Evolutionary conservation across 2,113 vertebrate species (phyloP).

Genomic region (Seriola aureovittata): DNA sequence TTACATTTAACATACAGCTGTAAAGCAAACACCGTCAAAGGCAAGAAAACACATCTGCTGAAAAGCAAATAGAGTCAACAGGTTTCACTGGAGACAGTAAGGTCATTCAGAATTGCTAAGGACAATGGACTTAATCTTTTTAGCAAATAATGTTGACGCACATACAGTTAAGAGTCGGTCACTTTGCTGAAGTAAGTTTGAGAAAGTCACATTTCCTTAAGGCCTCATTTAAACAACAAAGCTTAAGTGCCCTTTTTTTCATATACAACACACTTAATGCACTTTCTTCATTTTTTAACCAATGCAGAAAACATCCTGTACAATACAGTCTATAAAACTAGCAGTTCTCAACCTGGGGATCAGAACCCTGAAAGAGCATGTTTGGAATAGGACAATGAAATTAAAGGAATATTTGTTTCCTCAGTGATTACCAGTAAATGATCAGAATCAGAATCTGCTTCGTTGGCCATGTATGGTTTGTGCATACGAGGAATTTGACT

Average conservation of each 20-base stretch:
- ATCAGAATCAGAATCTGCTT: background rate
- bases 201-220: slow-evolving; percentile 69
- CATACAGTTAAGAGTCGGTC: slow-evolving; percentile 24
- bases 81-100: slow-evolving; percentile 22
- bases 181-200: slow-evolving; percentile 18
- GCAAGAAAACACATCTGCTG: slow-evolving; percentile 30
- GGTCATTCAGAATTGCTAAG: slow-evolving; percentile 28
- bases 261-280: slow-evolving; percentile 39
- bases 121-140: background rate
- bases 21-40: slow-evolving; percentile 61
- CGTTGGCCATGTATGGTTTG: background rate
- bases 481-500: background rate
- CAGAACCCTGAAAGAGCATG: background rate
- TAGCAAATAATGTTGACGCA: slow-evolving; percentile 34
- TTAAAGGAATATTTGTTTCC: background rate
- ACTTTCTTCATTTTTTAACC: slow-evolving; percentile 26
- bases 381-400: slow-evolving; percentile 7
- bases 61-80: slow-evolving; percentile 28
- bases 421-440: background rate
- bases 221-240: slow-evolving; percentile 65
- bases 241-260: slow-evolving; percentile 20
- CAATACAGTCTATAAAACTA: slow-evolving; percentile 3
- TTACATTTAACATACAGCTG: slow-evolving; percentile 53
- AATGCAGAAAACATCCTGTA: slow-evolving; percentile 21
- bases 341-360: slow-evolving; percentile 1